phyloP scores from a whole-genome alignment of 1,140 invertebrate species.

The Phthorimaea operculella region DNA sequence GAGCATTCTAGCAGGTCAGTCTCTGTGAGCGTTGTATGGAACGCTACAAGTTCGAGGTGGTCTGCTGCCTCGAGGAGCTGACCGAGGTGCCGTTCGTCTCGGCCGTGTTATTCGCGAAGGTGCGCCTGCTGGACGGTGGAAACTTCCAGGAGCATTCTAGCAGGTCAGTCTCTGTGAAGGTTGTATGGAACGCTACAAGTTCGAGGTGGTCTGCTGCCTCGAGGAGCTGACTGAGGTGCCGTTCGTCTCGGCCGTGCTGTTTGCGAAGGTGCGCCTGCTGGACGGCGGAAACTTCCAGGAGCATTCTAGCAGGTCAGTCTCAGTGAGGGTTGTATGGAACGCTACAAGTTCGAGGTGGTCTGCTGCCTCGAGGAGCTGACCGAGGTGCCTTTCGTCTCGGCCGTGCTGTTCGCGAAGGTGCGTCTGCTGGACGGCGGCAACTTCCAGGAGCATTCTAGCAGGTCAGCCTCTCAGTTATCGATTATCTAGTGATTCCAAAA shows the following conservation, averaged over 20 bases:
- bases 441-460: conserved; percentile 89
- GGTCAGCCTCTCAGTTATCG: too few relatives aligned
- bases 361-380: conserved; percentile 92
- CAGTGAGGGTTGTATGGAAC: too few relatives aligned
- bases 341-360: conserved; percentile 95
- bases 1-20: conserved; percentile 87
- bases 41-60: conserved; percentile 95
- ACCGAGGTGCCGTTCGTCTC: conserved; percentile 96
- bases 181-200: conserved; percentile 99
- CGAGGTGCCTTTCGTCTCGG: conserved; percentile 95
- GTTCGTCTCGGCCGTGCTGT: conserved; percentile 94
- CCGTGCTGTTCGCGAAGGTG: conserved; percentile 95
- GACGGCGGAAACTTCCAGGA: conserved; percentile 94
- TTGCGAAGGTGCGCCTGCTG: conserved; percentile 92
- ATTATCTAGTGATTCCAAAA: too few relatives aligned
- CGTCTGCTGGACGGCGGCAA: conserved; percentile 92
- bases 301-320: conserved; percentile 82
- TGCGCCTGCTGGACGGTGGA: conserved; percentile 91
- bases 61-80: conserved; percentile 91
- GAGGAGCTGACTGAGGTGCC: conserved; percentile 96
- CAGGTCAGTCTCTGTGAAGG: conserved; percentile 80
- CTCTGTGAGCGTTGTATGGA: too few relatives aligned
- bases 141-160: conserved; percentile 90
- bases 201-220: conserved; percentile 89
- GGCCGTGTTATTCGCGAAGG: conserved; percentile 95